Base-by-base conservation (phyloP, 2,888 invertebrate genomes). In the Acanthosepion pharaonis region DNA sequence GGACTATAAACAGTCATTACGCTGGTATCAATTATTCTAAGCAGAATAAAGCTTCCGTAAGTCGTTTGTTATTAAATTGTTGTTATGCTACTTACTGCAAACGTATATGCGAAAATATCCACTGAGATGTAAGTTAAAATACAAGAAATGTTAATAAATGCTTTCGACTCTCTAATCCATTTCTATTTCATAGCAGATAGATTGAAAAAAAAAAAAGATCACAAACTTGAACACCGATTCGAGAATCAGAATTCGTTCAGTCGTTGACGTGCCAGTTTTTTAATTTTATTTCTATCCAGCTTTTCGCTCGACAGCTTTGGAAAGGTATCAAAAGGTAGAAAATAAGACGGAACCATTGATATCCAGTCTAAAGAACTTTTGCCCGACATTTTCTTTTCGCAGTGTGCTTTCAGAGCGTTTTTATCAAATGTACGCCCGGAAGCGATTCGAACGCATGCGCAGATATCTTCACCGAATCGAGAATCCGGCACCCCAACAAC, bases 401-500 rank as follows among this genome's bases (percentile, higher is more conserved):
- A 49, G 23, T n/a, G 20, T 20, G 11, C n/a, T 28, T 51, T 93
- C n/a, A 93, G 28, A 18, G 51, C n/a, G 23, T 93, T 28, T 93
- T 93, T 42, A 93, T 93, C 20, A 25, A 94, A 94, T 33, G 48
- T 23, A 15, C 42, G 28, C 5, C 55, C 55, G 28, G 53, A 28
- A 48, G n/a, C n/a, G 11, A 59, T 53, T 6, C 18, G 18, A 11
- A 93, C 49, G 53, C 93, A 93, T 6, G 93, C 93, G 25, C 93
- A 93, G 51, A 93, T 53, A 20, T n/a, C 51, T 28, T 93, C 93
- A 51, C 93, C 93, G 33, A 51, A 49, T 51, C 33, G 28, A 15
- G 49, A 28, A 28, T 93, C 93, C 23, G 93, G 93, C 51, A 93
- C 28, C 25, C 51, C 51, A 93, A 93, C 93, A 9, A 93, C 93